phyloP scores from a whole-genome alignment of 2,888 invertebrate genomes.

The Stratiomys singularior region DNA sequence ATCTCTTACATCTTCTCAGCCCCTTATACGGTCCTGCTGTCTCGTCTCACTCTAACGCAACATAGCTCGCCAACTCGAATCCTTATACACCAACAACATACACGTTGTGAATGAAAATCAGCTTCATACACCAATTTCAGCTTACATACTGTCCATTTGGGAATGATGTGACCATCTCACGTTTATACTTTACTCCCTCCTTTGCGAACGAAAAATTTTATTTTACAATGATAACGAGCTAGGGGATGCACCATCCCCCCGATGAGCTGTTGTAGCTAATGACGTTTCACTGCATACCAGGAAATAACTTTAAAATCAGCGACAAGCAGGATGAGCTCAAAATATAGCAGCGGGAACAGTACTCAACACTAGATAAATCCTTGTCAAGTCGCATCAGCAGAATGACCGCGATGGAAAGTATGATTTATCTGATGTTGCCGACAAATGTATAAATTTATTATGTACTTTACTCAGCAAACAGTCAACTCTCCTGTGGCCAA shows the following conservation, averaged over 20 bases:
- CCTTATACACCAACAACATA: not conserved
- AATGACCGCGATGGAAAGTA: not conserved
- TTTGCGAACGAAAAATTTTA: not conserved
- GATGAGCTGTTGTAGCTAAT: not conserved
- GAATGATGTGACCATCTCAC: not conserved
- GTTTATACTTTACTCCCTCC: too few species aligned
- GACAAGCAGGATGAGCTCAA: not conserved
- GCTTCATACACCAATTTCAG: slow-evolving; percentile 1
- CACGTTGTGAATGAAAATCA: not conserved
- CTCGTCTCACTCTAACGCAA: too few species aligned
- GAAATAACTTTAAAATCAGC: not conserved
- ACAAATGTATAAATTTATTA: not conserved
- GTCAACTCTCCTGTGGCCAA: too few species aligned
- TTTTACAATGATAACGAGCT: slow-evolving; percentile 2
- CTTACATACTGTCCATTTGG: not conserved
- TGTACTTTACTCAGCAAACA: not conserved
- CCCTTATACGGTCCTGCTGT: too few species aligned
- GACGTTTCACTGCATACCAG: not conserved
- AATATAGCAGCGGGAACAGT: not conserved
- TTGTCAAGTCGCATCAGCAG: not conserved
- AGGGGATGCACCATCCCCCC: not conserved
- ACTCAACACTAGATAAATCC: not conserved
- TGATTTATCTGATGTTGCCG: not conserved
- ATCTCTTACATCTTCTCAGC: not conserved
- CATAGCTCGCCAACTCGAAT: not conserved